phyloP scores from a whole-genome alignment of 2,797 vertebrate genomes.

The Siniperca scherzeri region DNA sequence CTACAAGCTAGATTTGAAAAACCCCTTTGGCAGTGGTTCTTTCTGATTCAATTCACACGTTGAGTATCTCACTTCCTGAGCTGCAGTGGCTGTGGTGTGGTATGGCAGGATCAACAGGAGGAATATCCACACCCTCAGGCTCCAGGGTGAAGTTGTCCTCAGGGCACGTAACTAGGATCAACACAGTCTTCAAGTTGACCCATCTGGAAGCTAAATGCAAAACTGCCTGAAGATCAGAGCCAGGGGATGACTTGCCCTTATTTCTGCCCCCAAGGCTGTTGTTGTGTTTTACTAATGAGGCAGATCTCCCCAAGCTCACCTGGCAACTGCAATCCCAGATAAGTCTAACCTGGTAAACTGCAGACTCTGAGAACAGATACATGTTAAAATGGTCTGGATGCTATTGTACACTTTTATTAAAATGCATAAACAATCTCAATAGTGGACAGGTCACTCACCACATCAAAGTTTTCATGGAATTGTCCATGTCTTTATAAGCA shows the following conservation, averaged over 20 bases:
- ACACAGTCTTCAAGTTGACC: conserved; percentile 65
- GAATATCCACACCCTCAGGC: conserved; percentile 63
- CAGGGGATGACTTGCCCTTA: conserved; percentile 62
- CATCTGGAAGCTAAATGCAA: conserved; percentile 80
- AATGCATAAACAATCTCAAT: not conserved
- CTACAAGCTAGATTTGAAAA: conserved; percentile 56
- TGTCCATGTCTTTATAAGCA: not conserved
- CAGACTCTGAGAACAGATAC: conserved; percentile 3
- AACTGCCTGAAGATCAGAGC: conserved; percentile 73
- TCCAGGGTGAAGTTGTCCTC: conserved; percentile 65
- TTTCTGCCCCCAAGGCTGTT: conserved; percentile 70
- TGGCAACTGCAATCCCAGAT: conserved; percentile 52
- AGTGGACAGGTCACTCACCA: not conserved
- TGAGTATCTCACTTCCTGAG: conserved; percentile 53
- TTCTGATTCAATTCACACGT: conserved; percentile 61
- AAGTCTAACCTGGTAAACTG: conserved; percentile 29
- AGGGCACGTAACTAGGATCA: conserved; percentile 58
- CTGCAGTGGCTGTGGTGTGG: conserved; percentile 18
- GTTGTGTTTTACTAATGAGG: conserved; percentile 79
- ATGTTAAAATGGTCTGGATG: not conserved
- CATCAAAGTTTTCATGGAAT: conserved; percentile 9
- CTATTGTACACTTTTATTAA: not conserved
- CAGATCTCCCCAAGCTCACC: conserved; percentile 67
- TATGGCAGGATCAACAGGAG: conserved; percentile 62
- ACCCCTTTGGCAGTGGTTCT: conserved; percentile 47